Conservation (phyloP, 2,113 vertebrate species). For the Mesitornis unicolor region DNA sequence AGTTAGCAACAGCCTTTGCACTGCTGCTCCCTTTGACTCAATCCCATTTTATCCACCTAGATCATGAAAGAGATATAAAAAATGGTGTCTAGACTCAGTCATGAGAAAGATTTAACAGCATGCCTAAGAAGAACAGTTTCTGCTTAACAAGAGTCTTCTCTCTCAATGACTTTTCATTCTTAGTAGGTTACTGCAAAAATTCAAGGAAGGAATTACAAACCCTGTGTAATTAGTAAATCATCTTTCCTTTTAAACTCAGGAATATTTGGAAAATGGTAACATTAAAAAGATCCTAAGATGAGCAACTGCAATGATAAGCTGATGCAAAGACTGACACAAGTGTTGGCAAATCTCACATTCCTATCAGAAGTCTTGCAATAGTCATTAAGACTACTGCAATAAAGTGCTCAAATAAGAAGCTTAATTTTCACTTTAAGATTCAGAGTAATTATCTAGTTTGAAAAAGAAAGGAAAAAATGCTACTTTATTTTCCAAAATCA, state of each 20-base stretch:
- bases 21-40: background rate
- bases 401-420: background rate
- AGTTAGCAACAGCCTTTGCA: background rate
- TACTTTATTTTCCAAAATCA: background rate
- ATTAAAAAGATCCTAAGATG: background rate
- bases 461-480: background rate
- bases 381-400: background rate
- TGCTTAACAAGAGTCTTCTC: background rate
- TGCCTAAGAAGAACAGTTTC: background rate
- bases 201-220: background rate
- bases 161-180: background rate
- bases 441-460: background rate
- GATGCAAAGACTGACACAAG: background rate
- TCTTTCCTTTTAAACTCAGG: background rate
- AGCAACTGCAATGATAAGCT: background rate
- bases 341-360: background rate
- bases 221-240: background rate
- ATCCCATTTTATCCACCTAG: background rate
- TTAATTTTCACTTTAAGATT: background rate
- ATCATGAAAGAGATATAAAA: background rate
- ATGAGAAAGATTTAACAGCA: background rate
- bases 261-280: background rate
- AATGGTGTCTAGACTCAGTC: background rate
- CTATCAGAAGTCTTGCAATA: background rate
- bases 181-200: background rate